These are phyloP conservation scores for Thymelicus acteon DNA, from an alignment of 2,888 invertebrate genomes.

Conservation along the genomic window DNA sequence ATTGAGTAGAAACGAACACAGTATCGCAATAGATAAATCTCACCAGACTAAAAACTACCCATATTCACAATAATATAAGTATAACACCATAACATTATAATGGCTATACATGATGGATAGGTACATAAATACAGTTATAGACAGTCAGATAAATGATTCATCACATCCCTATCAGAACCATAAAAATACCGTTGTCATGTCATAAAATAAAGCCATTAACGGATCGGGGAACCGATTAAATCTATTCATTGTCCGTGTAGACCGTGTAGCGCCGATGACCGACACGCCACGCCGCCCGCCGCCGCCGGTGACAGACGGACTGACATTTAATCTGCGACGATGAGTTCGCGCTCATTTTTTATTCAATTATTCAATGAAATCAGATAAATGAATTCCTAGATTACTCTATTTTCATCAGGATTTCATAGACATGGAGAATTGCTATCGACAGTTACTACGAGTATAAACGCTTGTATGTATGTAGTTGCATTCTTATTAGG, in stretches of 20 bases:
- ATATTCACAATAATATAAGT: too few relatives aligned
- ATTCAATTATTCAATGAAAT: slow-evolving; percentile 11
- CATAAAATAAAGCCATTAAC: slow-evolving; percentile 41
- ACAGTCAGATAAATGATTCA: slow-evolving; percentile 4
- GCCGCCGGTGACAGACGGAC: slow-evolving; percentile 44
- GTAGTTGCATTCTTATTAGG: too few relatives aligned
- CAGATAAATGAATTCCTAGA: neutral
- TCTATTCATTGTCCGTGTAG: slow-evolving; percentile 52
- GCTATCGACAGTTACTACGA: too few relatives aligned
- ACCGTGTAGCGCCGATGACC: slow-evolving; percentile 45
- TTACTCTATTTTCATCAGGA: slow-evolving; percentile 13
- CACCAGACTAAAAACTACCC: too few relatives aligned
- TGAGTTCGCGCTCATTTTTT: neutral
- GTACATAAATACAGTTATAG: neutral
- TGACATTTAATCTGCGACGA: slow-evolving; percentile 29
- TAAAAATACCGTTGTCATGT: slow-evolving; percentile 30
- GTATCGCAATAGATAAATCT: too few relatives aligned
- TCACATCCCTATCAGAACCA: slow-evolving; percentile 11
- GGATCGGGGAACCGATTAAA: slow-evolving; percentile 52
- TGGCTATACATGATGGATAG: too few relatives aligned
- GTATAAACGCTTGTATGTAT: too few relatives aligned
- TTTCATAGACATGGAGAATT: neutral
- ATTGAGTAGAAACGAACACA: too few relatives aligned
- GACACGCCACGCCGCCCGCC: too few relatives aligned
- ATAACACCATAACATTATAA: too few relatives aligned